Base-by-base conservation (phyloP, 2,888 invertebrate genomes). In the Platynereis dumerilii region DNA sequence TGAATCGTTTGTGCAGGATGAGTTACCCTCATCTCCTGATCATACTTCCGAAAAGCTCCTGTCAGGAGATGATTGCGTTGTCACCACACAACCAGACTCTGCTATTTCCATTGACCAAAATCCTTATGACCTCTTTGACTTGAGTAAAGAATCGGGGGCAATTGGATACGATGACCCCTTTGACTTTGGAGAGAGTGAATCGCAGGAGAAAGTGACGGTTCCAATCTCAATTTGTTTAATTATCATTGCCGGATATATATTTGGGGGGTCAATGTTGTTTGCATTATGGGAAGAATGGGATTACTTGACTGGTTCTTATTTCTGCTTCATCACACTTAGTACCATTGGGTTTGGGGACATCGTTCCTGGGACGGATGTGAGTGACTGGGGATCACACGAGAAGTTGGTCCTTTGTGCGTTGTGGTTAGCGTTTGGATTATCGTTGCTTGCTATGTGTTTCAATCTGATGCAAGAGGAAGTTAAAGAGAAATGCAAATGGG, bases 231-330 rank as follows among this genome's bases (percentile, higher is more conserved):
- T 96, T 54, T 96, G 96, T 83, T 87, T 96, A 39, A 88, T 92
- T 68, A 92, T 96, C 72, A 94, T 97, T 89, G 89, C 94, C 74
- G 91, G 92, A 78, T 92, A 92, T 81, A 90, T 94, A 64, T 89
- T 93, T 78, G 93, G 93, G 66, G 97, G 98, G 22, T 94, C 96
- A 1, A 87, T 92, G 79, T 87, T 98, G 60, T 98, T 98, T 84
- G 90, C 91, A 2, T 87, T 91, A 79, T 97, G 96, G 94, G 97
- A 98, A 65, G 89, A 90, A 45, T 97, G 97, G 97, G 90, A 91
- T 74, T 90, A 91, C 79, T 87, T 97, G 68, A 94, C 96, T 75
- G 96, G 95, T 59, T 83, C 84, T 57, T 85, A 85, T 72, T 85
- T 85, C 75, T 85, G 84, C 65, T 85, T 85, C 71, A 80, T 85